These are phyloP conservation scores for Mesorhabditis spiculigera DNA, from an alignment of 2,888 invertebrate genomes.

Conservation along the genomic window DNA sequence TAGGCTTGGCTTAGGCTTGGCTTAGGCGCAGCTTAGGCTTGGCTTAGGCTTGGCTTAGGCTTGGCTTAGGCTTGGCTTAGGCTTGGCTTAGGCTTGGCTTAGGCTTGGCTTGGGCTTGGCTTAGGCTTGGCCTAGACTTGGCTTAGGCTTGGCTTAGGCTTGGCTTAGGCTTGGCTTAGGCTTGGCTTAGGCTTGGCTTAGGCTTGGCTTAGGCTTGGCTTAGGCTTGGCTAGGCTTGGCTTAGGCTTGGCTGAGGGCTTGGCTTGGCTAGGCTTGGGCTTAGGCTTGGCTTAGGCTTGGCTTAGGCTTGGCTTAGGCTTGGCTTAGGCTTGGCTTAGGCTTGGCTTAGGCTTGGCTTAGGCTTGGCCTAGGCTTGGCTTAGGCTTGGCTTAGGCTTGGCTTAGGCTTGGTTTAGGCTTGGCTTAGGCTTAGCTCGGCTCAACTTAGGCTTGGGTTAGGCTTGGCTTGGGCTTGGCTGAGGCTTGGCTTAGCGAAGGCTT, in stretches of 20 bases:
- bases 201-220: too few relatives aligned
- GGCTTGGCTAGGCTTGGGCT: neutral
- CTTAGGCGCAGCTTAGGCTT: neutral
- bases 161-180: too few relatives aligned
- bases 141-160: neutral
- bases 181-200: too few relatives aligned
- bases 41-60: neutral
- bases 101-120: neutral
- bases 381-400: neutral
- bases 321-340: too few relatives aligned
- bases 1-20: neutral
- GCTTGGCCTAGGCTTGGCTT: neutral
- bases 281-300: slow-evolving; percentile 37
- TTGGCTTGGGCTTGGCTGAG: too few relatives aligned
- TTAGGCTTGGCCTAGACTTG: neutral
- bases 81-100: neutral
- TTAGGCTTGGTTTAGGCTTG: too few relatives aligned
- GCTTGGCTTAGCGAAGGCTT: neutral
- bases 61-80: neutral
- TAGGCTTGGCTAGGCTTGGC: neutral
- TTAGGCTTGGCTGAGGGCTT: neutral
- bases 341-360: neutral
- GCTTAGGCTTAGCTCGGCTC: too few relatives aligned
- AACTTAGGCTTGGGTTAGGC: too few relatives aligned
- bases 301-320: too few relatives aligned